phyloP scores from a whole-genome alignment of 2,113 vertebrate species.

The Acrocephalus kingi region DNA sequence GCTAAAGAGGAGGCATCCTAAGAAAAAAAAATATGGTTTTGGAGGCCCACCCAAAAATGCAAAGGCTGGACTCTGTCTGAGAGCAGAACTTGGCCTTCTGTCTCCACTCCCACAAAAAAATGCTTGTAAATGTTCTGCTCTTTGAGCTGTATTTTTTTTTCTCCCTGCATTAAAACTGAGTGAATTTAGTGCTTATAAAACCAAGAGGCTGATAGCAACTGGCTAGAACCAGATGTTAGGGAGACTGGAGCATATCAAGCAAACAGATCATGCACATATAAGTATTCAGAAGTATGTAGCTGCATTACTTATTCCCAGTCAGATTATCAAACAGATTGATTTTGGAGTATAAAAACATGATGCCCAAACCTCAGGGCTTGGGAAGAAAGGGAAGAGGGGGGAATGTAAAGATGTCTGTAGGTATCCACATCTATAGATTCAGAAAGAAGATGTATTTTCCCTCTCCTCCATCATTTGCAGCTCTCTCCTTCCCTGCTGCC shows the following conservation, averaged over 20 bases:
- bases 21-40: constrained; percentile 23
- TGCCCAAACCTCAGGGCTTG: not conserved
- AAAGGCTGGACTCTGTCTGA: constrained; percentile 42
- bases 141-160: not conserved
- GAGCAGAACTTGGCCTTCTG: constrained; percentile 51
- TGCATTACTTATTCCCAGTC: constrained; percentile 68
- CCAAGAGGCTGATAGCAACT: constrained; percentile 54
- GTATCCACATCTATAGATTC: not conserved
- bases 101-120: constrained; percentile 59
- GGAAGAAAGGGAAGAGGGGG: not conserved
- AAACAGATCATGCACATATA: constrained; percentile 54
- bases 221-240: constrained; percentile 71
- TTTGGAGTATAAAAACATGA: constrained; percentile 63
- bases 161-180: constrained; percentile 27
- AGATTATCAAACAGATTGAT: constrained; percentile 60
- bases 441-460: not conserved
- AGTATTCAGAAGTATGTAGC: constrained; percentile 60
- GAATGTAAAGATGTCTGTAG: not conserved
- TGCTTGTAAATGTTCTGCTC: constrained; percentile 51
- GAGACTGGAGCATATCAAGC: constrained; percentile 52
- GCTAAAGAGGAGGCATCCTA: constrained; percentile 16
- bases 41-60: constrained; percentile 41
- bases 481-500: not conserved
- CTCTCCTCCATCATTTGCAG: not conserved
- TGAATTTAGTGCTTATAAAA: constrained; percentile 70